Evolutionary conservation across 92 coral and sea anemone species (phyloP), one percentile per base, ranked within the genome.

Genomic region (Isaurus tuberculatus): DNA sequence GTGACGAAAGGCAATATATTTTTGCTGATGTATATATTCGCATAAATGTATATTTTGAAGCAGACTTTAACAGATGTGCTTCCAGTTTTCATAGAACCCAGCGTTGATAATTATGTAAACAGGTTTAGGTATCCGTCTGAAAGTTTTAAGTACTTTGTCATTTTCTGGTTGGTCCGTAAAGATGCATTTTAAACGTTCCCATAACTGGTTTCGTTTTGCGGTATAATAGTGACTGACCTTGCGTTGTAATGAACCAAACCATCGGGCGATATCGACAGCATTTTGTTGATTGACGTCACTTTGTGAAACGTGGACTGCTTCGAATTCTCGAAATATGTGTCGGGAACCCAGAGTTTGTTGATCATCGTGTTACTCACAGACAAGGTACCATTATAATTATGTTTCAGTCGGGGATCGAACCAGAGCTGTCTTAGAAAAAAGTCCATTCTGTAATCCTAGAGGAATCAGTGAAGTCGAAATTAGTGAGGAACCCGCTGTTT

Each of bases 301-400:
- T 84, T 92, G 72, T 96, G 99, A 81, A 96, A 96, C 60, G 86
- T 90, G 19, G 99, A 96, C 64, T 85, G 90, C 81, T 96, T 96
- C 14, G 99, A 96, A 80, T 96, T 96, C 73, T 90, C 99, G 57
- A 96, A 96, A 68, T 96, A 96, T 17, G 99, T 96, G 69, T 96
- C 99, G 0, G 99, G 99, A 20, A 94, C 85, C 99, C 99, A 96
- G 67, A 96, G 92, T 73, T 89, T 96, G 51, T 90, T 86, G 43
- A 96, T 44, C 91, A 96, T 92, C 72, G 79, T 90, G 86, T 96
- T 92, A 16, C 98, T 93, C 4, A 96, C 87, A 0, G 98, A 89
- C 14, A 94, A 67, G 0, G 99, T 96, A 11, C 86, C 90, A 60
- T 90, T 90, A 79, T 84, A 88, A 10, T 70, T 75, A 86, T 96